Evolutionary conservation across 1,140 invertebrate genomes (phyloP).

Genomic region (Drosophila elegans): DNA sequence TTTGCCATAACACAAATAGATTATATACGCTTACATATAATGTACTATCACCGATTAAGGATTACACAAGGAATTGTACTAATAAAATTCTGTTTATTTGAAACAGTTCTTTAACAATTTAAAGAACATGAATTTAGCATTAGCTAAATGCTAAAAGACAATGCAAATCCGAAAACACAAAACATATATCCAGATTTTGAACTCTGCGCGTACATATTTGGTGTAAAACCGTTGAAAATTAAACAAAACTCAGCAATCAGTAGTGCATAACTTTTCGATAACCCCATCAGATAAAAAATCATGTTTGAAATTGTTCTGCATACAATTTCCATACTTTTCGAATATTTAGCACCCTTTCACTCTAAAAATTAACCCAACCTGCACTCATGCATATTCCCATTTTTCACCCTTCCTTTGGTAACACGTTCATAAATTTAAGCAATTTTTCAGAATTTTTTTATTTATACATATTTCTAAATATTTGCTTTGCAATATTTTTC

Average conservation of each 20-base stretch:
- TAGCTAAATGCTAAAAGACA: no score
- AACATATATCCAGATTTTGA: no score
- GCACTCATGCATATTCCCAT: constrained; percentile 9
- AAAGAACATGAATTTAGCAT: no score
- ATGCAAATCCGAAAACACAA: no score
- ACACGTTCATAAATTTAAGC: constrained; percentile 24
- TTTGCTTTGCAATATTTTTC: constrained; percentile 45
- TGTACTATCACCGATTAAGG: neutral
- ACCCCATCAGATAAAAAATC: no score
- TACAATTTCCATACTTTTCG: neutral
- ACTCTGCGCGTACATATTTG: no score
- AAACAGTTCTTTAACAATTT: no score
- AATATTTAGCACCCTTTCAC: constrained; percentile 1
- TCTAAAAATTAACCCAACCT: neutral
- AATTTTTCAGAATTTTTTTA: constrained; percentile 34
- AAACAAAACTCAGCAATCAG: neutral
- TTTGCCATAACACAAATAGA: neutral
- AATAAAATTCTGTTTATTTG: no score
- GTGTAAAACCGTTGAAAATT: neutral
- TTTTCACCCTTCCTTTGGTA: constrained; percentile 11
- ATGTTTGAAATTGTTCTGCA: constrained; percentile 3
- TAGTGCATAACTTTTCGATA: neutral
- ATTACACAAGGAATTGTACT: neutral
- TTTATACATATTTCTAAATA: constrained; percentile 26
- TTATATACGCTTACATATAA: neutral